Evolutionary conservation across 2,113 vertebrate species (phyloP).

Genomic region (Callocephalon fimbriatum): DNA sequence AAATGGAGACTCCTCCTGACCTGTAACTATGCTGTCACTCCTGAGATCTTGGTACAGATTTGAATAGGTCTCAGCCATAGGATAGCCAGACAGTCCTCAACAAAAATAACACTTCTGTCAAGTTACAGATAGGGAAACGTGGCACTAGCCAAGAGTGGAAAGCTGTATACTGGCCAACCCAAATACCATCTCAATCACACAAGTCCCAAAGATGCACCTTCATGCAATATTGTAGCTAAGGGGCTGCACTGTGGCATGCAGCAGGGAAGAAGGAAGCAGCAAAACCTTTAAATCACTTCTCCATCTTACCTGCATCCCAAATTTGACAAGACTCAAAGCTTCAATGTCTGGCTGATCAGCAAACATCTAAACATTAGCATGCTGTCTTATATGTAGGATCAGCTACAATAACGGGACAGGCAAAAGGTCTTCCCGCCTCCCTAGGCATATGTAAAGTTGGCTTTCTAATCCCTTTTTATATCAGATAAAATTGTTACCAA

Average conservation of each 20-base stretch:
- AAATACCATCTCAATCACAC: fast-evolving
- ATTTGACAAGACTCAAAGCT: neutral
- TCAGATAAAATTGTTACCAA: neutral
- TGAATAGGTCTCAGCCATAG: neutral
- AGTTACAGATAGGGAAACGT: neutral
- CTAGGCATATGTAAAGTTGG: fast-evolving
- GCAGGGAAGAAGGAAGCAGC: neutral
- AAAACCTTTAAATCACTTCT: neutral
- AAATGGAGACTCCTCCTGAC: neutral
- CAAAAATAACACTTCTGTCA: neutral
- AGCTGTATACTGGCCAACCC: neutral
- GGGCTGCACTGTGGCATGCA: neutral
- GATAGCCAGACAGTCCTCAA: neutral
- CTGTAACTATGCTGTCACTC: neutral
- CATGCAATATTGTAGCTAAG: neutral
- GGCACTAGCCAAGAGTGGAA: neutral
- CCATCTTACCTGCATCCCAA: neutral
- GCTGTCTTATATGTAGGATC: fast-evolving
- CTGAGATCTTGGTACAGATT: neutral
- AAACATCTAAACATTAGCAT: neutral
- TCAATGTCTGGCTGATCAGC: neutral
- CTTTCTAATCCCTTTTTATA: neutral
- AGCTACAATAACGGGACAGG: fast-evolving
- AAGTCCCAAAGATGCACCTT: neutral
- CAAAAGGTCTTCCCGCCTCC: neutral